Conservation (phyloP, 2,113 vertebrate genomes). For the Osmerus eperlanus region DNA sequence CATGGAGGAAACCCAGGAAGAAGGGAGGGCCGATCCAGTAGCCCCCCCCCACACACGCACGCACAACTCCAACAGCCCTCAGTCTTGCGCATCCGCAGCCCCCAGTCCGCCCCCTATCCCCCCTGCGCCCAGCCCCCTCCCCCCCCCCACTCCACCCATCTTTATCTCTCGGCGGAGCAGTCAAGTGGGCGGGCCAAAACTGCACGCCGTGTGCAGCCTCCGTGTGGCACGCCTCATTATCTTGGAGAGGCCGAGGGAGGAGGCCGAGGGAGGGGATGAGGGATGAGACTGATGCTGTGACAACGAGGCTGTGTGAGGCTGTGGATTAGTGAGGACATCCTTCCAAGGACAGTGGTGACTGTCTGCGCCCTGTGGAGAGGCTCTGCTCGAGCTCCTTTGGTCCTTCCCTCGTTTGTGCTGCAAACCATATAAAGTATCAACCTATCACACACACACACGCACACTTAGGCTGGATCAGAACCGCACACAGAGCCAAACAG, state of each 20-base stretch:
- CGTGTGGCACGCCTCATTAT: slow-evolving; percentile 50
- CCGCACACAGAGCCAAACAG: slow-evolving; percentile 1
- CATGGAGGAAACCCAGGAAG: background rate
- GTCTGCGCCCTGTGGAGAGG: slow-evolving; percentile 31
- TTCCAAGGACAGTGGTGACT: slow-evolving; percentile 60
- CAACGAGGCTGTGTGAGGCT: no score
- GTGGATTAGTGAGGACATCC: slow-evolving; percentile 8
- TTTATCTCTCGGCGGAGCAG: slow-evolving; percentile 54
- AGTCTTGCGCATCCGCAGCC: no score
- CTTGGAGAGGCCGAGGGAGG: slow-evolving; percentile 21
- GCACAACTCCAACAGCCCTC: no score
- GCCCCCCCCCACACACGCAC: background rate
- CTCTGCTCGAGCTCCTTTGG: slow-evolving; percentile 46
- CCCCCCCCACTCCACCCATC: slow-evolving; percentile 9
- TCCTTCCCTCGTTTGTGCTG: background rate
- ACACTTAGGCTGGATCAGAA: slow-evolving; percentile 10
- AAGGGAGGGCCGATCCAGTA: background rate
- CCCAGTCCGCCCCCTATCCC: background rate
- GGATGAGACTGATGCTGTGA: background rate
- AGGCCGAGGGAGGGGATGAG: slow-evolving; percentile 6
- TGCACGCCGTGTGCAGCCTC: slow-evolving; percentile 22
- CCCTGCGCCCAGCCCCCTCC: slow-evolving; percentile 5
- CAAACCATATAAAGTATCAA: background rate
- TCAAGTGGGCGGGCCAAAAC: slow-evolving; percentile 42
- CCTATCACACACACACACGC: background rate